These are phyloP conservation scores for Iphiclides podalirius DNA, from an alignment of 2,888 invertebrate species.

Conservation along the genomic window DNA sequence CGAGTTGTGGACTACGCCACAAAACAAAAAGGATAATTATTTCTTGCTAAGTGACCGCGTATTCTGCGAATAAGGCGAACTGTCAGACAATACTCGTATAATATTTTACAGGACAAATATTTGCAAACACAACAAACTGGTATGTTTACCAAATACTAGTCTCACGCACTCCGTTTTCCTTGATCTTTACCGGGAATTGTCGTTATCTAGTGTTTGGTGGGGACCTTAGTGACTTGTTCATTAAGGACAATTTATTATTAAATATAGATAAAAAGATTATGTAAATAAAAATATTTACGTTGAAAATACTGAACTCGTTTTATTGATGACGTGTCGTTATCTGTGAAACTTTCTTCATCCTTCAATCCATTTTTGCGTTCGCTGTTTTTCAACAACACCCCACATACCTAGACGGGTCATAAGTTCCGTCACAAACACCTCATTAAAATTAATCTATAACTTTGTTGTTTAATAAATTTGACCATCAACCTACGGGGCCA, in stretches of 20 bases:
- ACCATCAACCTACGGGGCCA: too few species aligned
- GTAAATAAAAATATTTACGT: neutral
- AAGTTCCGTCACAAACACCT: too few species aligned
- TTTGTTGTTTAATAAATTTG: neutral
- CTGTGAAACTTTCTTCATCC: neutral
- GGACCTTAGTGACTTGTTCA: neutral
- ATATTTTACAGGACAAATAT: constrained; percentile 4
- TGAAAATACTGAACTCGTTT: neutral
- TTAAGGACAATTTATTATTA: neutral
- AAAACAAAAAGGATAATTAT: too few species aligned
- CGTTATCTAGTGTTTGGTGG: neutral
- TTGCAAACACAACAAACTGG: constrained; percentile 6
- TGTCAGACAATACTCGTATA: neutral
- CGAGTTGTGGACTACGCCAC: too few species aligned
- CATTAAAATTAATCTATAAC: too few species aligned
- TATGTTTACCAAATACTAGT: constrained; percentile 13
- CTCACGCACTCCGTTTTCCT: constrained; percentile 16
- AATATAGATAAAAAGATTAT: neutral
- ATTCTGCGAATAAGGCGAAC: constrained; percentile 5
- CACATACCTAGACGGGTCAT: too few species aligned
- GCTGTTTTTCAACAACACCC: neutral
- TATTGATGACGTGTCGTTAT: neutral
- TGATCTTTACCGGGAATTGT: constrained; percentile 1
- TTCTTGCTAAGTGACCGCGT: neutral
- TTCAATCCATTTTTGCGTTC: neutral